A percentile compares a stretch with the other conserved stretches of the same genome.
Conservation (phyloP, 1,140 invertebrate species). For the Arion vulgaris region DNA sequence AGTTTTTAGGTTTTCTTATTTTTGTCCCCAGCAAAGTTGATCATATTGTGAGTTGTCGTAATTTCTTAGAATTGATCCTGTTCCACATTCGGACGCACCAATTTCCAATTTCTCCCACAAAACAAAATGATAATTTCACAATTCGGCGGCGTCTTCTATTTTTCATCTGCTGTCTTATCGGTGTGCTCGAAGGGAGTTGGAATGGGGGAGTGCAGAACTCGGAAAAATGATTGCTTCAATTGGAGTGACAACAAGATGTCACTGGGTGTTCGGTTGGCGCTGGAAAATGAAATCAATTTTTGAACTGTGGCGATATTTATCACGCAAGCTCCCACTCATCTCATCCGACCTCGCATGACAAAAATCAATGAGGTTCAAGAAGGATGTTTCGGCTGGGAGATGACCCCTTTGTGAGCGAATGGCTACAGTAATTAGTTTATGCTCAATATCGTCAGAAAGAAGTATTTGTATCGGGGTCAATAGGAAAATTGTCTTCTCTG, state of each 20-base stretch:
- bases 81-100: not conserved
- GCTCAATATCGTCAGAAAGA: conserved; percentile 13
- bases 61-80: not conserved
- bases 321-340: conserved; percentile 5
- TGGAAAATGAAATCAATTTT: conserved; percentile 34
- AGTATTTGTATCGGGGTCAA: conserved; percentile 19
- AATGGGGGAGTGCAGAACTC: not conserved
- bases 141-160: not conserved
- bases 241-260: conserved; percentile 27
- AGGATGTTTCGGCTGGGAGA: not conserved
- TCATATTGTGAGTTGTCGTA: no score
- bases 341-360: not conserved
- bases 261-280: not conserved
- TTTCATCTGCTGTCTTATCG: not conserved
- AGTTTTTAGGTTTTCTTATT: no score
- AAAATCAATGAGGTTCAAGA: conserved; percentile 25
- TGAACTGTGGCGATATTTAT: conserved; percentile 31
- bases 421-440: conserved; percentile 31
- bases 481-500: not conserved
- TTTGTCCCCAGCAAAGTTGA: no score
- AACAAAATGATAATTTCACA: not conserved
- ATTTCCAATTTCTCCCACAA: not conserved
- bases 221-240: conserved; percentile 34
- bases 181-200: not conserved
- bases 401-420: conserved; percentile 18